Percentiles rank a stretch among this genome's conserved stretches.
Conservation (phyloP, 2,797 vertebrate genomes). For the Furcifer pardalis region DNA sequence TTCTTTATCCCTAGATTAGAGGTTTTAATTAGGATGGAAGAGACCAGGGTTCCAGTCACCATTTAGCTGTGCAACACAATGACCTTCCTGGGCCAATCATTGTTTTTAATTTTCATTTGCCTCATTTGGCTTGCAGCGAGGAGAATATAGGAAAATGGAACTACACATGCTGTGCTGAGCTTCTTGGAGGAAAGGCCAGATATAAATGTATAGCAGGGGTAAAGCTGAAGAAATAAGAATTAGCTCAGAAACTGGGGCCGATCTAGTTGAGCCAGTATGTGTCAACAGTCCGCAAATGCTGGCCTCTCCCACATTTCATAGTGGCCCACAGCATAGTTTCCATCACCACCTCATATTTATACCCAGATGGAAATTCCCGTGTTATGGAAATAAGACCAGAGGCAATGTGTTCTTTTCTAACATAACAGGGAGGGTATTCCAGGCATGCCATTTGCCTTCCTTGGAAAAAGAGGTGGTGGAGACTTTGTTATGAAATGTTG, state of each 20-base stretch:
- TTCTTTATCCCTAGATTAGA: background rate
- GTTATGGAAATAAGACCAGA: background rate
- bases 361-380: background rate
- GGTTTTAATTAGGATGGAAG: background rate
- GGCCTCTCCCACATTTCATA: background rate
- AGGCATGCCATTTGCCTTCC: background rate
- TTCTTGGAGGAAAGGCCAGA: background rate
- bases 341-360: background rate
- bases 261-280: background rate
- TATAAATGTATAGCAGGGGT: background rate
- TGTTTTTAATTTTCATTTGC: background rate
- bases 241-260: background rate
- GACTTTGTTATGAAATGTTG: background rate
- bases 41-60: background rate
- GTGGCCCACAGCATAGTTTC: background rate
- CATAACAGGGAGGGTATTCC: background rate
- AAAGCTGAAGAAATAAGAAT: background rate
- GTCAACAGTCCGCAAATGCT: background rate
- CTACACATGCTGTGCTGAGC: background rate
- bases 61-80: background rate
- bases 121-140: background rate
- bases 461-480: background rate
- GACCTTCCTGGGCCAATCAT: background rate
- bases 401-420: background rate
- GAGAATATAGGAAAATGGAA: background rate